These are phyloP conservation scores for Heliconius erato DNA, from an alignment of 2,888 invertebrate species.

Conservation along the genomic window DNA sequence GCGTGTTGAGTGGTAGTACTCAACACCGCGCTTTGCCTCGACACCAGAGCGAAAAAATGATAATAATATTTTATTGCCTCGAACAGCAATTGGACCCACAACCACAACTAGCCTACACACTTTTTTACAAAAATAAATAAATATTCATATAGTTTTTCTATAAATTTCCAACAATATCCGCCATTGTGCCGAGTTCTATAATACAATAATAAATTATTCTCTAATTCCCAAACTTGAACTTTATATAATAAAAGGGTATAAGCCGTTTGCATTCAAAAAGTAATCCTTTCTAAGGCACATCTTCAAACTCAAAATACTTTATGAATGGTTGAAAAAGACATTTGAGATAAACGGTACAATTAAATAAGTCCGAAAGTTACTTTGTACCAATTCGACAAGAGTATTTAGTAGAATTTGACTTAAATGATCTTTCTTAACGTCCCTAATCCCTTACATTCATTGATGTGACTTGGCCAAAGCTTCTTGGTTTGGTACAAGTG, in stretches of 20 bases:
- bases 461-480: slow-evolving; percentile 40
- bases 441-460: slow-evolving; percentile 44
- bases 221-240: not conserved
- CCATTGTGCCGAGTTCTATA: not conserved
- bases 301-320: slow-evolving; percentile 24
- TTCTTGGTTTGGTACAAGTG: slow-evolving; percentile 27
- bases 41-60: too few species aligned
- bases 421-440: slow-evolving; percentile 44
- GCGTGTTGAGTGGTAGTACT: too few species aligned
- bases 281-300: slow-evolving; percentile 21
- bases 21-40: too few species aligned
- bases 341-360: slow-evolving; percentile 39
- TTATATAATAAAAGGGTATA: slow-evolving; percentile 13
- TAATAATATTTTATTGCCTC: too few species aligned
- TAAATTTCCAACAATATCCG: too few species aligned
- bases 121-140: too few species aligned
- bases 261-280: not conserved
- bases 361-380: slow-evolving; percentile 42
- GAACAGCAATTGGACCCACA: too few species aligned
- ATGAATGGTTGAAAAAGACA: slow-evolving; percentile 23
- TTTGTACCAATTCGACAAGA: slow-evolving; percentile 39
- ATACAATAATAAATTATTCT: not conserved
- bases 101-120: too few species aligned
- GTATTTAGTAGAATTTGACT: slow-evolving; percentile 45
- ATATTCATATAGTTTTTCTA: too few species aligned